Percentiles rank a stretch among this genome's conserved stretches.
These are phyloP conservation scores for Hirtodrosophila histrioides DNA, from an alignment of 2,888 invertebrate genomes.

Conservation along the genomic window DNA sequence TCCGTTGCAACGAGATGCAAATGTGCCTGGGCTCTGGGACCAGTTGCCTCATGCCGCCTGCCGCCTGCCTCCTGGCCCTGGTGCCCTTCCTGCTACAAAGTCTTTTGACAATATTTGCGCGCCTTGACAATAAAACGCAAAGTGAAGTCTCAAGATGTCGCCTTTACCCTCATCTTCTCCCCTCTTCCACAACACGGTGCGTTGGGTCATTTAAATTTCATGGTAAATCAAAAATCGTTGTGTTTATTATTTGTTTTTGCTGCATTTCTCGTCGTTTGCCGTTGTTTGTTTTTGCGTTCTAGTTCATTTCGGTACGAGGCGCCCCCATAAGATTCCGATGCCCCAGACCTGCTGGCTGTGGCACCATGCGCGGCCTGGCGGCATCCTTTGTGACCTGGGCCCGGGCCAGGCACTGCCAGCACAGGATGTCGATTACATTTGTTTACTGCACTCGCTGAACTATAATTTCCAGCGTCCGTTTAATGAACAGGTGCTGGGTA, in stretches of 20 bases:
- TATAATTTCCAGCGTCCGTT: conserved; percentile 69
- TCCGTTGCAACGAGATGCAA: conserved; percentile 78
- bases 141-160: conserved; percentile 56
- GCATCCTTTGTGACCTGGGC: conserved; percentile 63
- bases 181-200: neutral
- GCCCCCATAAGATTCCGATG: conserved; percentile 42
- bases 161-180: neutral
- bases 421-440: conserved; percentile 78
- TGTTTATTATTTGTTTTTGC: conserved; percentile 72
- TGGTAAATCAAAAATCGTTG: conserved; percentile 77
- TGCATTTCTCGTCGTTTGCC: conserved; percentile 17
- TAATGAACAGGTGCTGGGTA: conserved; percentile 71
- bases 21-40: conserved; percentile 43
- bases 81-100: conserved; percentile 36
- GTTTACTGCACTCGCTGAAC: conserved; percentile 72
- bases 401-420: neutral
- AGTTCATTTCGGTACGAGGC: conserved; percentile 55
- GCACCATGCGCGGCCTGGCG: conserved; percentile 28
- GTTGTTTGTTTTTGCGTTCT: conserved; percentile 52
- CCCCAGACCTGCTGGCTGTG: conserved; percentile 37
- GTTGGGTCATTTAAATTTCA: conserved; percentile 76
- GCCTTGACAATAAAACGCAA: conserved; percentile 78
- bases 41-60: conserved; percentile 2
- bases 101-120: conserved; percentile 79
- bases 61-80: neutral